Percentiles rank a stretch among this genome's conserved stretches.
phyloP scores from a whole-genome alignment of 2,113 vertebrate species.

The Centrocercus urophasianus region DNA sequence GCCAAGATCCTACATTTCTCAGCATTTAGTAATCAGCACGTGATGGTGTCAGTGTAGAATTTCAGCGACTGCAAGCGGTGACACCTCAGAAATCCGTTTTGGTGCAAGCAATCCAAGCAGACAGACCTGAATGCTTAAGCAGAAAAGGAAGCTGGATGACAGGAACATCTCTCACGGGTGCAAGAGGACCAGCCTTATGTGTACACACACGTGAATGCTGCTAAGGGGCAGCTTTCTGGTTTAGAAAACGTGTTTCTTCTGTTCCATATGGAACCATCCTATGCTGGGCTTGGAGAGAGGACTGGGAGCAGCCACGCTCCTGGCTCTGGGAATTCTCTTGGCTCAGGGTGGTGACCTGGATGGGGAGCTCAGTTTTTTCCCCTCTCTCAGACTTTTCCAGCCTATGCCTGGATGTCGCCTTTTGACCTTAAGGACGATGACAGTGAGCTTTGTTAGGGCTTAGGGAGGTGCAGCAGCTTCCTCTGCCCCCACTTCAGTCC shows the following conservation, averaged over 20 bases:
- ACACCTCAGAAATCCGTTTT: background rate
- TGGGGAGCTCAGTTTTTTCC: background rate
- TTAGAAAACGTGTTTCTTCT: background rate
- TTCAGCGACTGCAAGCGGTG: background rate
- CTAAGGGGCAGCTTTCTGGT: background rate
- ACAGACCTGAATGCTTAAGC: background rate
- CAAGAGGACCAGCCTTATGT: background rate
- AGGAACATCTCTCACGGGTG: background rate
- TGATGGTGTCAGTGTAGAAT: background rate
- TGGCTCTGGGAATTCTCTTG: background rate
- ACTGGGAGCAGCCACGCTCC: background rate
- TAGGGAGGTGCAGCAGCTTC: background rate
- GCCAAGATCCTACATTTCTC: slow-evolving; percentile 8
- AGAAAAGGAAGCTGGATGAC: background rate
- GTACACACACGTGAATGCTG: accelerated
- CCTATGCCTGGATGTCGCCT: background rate
- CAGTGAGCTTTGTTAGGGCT: background rate
- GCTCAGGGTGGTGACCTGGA: background rate
- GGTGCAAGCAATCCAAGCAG: background rate
- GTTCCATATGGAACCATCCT: background rate
- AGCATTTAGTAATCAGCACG: background rate
- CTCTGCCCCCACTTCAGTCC: background rate
- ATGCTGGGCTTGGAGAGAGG: background rate
- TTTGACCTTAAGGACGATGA: background rate
- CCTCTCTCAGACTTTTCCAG: background rate